These are phyloP conservation scores for Grus americana DNA, from an alignment of 2,113 vertebrate genomes.

Conservation along the genomic window DNA sequence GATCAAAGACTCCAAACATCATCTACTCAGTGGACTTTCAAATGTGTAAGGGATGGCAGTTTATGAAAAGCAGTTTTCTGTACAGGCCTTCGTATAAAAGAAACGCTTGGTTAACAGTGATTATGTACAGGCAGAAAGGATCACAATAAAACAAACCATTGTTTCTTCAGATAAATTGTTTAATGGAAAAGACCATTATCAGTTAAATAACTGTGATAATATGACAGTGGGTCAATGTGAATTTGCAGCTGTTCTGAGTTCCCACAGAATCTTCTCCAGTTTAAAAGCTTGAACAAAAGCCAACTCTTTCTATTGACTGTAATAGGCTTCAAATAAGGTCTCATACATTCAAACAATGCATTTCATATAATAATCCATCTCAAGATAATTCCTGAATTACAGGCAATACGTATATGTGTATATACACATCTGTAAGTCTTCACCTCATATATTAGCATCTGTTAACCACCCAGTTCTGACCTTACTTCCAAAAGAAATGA, in stretches of 20 bases:
- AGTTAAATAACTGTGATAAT: constrained; percentile 17
- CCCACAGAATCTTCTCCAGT: not conserved
- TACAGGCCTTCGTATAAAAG: not conserved
- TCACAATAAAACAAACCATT: constrained; percentile 3
- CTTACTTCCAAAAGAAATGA: not conserved
- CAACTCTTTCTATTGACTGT: not conserved
- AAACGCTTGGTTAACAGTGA: not conserved
- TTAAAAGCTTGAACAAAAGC: constrained; percentile 25
- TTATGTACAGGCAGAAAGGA: not conserved
- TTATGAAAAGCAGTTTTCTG: not conserved
- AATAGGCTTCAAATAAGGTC: not conserved
- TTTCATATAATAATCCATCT: not conserved
- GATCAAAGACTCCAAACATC: not conserved
- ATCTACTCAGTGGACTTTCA: not conserved
- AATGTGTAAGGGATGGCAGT: not conserved
- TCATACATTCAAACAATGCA: not conserved
- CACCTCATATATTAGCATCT: not conserved
- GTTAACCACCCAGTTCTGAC: not conserved
- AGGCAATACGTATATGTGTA: not conserved
- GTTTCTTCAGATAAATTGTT: constrained; percentile 12
- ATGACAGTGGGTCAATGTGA: not conserved
- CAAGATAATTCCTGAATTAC: not conserved
- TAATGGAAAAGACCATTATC: not conserved
- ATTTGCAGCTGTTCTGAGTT: constrained; percentile 12
- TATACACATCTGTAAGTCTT: not conserved